Conservation (phyloP, 2,113 vertebrate genomes). For the Macroglossus sobrinus region DNA sequence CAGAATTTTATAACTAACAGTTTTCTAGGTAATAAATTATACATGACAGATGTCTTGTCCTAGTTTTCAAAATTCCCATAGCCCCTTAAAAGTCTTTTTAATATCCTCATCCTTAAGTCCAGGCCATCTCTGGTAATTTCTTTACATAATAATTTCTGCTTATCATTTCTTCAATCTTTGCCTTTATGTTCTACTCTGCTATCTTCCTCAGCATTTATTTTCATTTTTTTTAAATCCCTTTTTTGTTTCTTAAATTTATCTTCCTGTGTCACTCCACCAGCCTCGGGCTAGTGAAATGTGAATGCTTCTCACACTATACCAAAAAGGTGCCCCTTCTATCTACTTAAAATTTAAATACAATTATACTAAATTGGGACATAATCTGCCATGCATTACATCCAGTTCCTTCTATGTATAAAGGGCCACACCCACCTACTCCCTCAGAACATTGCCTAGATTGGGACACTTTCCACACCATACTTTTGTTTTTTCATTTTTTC, state of each 20-base stretch:
- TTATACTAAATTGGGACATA: neutral
- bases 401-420: neutral
- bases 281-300: neutral
- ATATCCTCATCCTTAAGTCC: neutral
- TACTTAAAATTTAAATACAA: neutral
- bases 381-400: neutral
- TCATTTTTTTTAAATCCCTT: neutral
- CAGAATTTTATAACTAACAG: constrained; percentile 60
- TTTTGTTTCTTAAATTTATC: neutral
- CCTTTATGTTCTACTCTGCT: neutral
- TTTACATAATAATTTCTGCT: neutral
- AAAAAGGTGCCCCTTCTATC: neutral
- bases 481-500: neutral
- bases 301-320: neutral
- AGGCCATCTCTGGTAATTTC: neutral
- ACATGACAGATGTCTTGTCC: constrained; percentile 58
- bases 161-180: neutral
- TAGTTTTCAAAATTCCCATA: constrained; percentile 52
- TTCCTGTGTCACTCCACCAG: neutral
- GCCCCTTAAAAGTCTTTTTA: constrained; percentile 52
- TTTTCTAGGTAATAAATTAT: constrained; percentile 63
- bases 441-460: neutral
- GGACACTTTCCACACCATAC: neutral
- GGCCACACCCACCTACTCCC: neutral
- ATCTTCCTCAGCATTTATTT: neutral